These are phyloP conservation scores for Alectoris magna DNA, from an alignment of 2,797 vertebrate genomes.

Conservation along the genomic window DNA sequence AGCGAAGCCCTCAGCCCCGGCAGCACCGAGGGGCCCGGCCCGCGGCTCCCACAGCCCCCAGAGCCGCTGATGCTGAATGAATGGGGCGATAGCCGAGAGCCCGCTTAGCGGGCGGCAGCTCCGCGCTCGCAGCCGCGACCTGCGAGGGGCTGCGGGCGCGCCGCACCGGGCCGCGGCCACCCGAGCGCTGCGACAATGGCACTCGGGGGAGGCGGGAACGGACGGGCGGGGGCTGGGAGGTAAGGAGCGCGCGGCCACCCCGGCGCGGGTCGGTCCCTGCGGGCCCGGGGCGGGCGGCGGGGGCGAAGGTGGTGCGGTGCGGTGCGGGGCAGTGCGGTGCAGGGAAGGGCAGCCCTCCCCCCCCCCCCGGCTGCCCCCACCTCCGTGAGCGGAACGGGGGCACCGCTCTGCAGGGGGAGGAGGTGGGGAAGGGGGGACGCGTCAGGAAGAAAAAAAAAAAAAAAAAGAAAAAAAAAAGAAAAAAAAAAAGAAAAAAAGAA, in stretches of 20 bases:
- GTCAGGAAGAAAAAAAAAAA: background rate
- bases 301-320: background rate
- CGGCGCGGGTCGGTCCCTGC: background rate
- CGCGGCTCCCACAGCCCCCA: too few species aligned
- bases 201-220: background rate
- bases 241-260: background rate
- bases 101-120: too few species aligned
- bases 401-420: constrained; percentile 9
- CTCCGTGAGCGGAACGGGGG: constrained; percentile 23
- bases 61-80: too few species aligned
- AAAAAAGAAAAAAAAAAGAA: too few species aligned
- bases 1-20: background rate
- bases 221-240: background rate
- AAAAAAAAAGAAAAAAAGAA: too few species aligned
- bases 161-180: too few species aligned
- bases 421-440: background rate
- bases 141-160: too few species aligned
- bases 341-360: background rate
- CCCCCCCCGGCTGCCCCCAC: constrained; percentile 29
- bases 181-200: background rate
- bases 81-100: too few species aligned
- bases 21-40: too few species aligned
- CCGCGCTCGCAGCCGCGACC: too few species aligned
- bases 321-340: too few species aligned
- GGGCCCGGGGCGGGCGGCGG: background rate